phyloP scores from a whole-genome alignment of 2,113 vertebrate species.

The Callithrix jacchus region DNA sequence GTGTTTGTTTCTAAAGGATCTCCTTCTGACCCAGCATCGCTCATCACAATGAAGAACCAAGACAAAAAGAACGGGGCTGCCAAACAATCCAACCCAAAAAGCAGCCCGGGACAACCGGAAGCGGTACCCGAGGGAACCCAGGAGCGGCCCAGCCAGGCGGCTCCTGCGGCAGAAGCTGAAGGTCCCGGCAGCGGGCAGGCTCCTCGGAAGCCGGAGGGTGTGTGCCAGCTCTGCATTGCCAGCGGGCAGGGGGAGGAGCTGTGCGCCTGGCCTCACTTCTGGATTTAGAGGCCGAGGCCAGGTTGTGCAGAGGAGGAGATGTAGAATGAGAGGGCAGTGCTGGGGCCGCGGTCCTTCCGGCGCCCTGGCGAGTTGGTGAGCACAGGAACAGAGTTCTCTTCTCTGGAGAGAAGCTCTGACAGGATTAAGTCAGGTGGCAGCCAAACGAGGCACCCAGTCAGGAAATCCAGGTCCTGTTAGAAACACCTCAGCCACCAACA shows the following conservation, averaged over 20 bases:
- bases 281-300: background rate
- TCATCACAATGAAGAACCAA: conserved; percentile 85
- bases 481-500: background rate
- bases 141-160: background rate
- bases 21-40: background rate
- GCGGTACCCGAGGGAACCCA: conserved; percentile 53
- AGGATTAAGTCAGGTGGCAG: background rate
- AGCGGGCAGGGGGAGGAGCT: conserved; percentile 40
- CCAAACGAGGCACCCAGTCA: background rate
- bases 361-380: background rate
- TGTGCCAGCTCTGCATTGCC: conserved; percentile 21
- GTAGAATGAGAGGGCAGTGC: background rate
- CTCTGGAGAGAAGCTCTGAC: background rate
- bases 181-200: background rate
- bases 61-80: conserved; percentile 79
- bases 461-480: background rate
- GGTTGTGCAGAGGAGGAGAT: conserved; percentile 20
- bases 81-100: conserved; percentile 69
- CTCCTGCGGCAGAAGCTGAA: background rate
- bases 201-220: background rate
- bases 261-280: background rate
- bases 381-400: background rate
- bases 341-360: background rate
- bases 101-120: conserved; percentile 70
- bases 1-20: conserved; percentile 60